Percentiles rank a stretch among this genome's conserved stretches.
Conservation (phyloP, 2,113 vertebrate species). For the Mormoops blainvillei region DNA sequence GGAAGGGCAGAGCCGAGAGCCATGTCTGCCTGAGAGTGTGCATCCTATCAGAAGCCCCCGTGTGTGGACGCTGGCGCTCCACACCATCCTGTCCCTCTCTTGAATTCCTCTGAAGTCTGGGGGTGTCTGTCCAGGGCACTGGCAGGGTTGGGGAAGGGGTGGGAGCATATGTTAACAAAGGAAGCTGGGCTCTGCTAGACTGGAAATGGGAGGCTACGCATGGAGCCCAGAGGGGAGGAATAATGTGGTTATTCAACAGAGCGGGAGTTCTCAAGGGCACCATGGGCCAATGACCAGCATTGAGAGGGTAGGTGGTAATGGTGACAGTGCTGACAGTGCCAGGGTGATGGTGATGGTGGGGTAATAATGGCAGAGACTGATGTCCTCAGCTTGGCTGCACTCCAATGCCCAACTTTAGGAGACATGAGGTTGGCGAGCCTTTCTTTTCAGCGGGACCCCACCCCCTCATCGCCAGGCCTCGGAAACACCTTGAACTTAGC, state of each 20-base stretch:
- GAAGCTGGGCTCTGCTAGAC: neutral
- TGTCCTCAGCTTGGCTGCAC: neutral
- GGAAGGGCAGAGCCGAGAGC: neutral
- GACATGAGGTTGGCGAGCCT: neutral
- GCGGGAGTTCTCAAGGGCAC: neutral
- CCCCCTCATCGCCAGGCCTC: neutral
- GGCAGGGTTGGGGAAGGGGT: neutral
- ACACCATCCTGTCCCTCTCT: neutral
- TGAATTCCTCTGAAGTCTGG: neutral
- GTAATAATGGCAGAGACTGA: rapidly evolving
- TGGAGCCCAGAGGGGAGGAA: rapidly evolving
- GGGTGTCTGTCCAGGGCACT: neutral
- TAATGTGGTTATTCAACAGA: no score
- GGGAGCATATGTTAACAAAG: neutral
- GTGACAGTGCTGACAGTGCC: neutral
- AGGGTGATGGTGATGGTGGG: neutral
- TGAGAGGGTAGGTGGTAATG: neutral
- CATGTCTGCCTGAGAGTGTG: neutral
- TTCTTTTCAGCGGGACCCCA: neutral
- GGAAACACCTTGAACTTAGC: neutral
- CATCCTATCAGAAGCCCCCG: neutral
- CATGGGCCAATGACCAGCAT: rapidly evolving
- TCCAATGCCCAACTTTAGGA: neutral
- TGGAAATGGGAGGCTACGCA: neutral
- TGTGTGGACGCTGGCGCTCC: neutral